These are phyloP conservation scores for Ophioninae sp. DNA, from an alignment of 2,888 invertebrate genomes.

Conservation along the genomic window DNA sequence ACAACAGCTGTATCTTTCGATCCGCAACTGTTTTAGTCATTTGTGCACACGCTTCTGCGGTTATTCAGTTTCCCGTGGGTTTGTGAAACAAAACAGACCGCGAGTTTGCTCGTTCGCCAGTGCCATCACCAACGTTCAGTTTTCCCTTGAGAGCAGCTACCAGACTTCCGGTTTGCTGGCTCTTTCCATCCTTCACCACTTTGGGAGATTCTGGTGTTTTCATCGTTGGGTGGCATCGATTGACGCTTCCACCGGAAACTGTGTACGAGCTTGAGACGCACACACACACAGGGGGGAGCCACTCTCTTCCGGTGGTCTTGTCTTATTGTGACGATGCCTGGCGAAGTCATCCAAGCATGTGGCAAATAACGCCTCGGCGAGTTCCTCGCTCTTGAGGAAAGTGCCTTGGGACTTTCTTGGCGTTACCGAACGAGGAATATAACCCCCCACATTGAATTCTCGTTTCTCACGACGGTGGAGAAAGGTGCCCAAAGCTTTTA, in stretches of 20 bases:
- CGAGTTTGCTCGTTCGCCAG: constrained; percentile 32
- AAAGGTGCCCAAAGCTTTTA: constrained; percentile 54
- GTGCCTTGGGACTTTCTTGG: constrained; percentile 45
- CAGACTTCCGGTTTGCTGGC: constrained; percentile 44
- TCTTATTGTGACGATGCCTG: constrained; percentile 19
- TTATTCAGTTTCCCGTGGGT: constrained; percentile 29
- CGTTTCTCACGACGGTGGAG: constrained; percentile 31
- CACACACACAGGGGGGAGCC: constrained; percentile 11
- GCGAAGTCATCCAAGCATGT: constrained; percentile 44
- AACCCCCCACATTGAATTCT: constrained; percentile 16
- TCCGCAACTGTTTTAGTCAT: no score
- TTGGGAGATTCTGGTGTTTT: constrained; percentile 9
- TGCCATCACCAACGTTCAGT: constrained; percentile 16
- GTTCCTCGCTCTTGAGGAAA: constrained; percentile 36
- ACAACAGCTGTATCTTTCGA: no score
- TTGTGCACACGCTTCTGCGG: neutral
- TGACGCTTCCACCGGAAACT: constrained; percentile 54
- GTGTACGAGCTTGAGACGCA: constrained; percentile 4
- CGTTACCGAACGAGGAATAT: constrained; percentile 31
- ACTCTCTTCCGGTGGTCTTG: constrained; percentile 5
- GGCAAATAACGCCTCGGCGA: constrained; percentile 38
- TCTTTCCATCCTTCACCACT: constrained; percentile 4
- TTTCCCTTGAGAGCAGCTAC: constrained; percentile 27
- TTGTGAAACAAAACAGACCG: constrained; percentile 14
- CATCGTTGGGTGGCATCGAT: constrained; percentile 43